Conservation (phyloP, 2,888 invertebrate species). For the Plemyria rubiginata region DNA sequence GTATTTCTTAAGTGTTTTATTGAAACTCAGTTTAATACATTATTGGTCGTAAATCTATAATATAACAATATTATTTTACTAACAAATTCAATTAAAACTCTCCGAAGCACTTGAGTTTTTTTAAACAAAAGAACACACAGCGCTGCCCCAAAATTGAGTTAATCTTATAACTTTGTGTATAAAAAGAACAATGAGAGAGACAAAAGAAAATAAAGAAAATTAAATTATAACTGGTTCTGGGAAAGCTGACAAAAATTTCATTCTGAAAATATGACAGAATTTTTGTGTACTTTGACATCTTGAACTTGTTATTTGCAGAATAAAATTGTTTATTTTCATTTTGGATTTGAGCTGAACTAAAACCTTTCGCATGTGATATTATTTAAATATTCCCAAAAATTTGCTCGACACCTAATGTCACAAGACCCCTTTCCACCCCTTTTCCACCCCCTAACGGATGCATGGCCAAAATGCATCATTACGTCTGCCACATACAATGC, state of each 20-base stretch:
- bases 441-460: slow-evolving; percentile 48
- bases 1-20: neutral
- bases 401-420: slow-evolving; percentile 40
- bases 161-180: slow-evolving; percentile 63
- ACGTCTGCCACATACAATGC: slow-evolving; percentile 57
- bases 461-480: slow-evolving; percentile 69
- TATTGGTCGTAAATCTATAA: slow-evolving; percentile 9
- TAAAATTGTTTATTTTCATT: neutral
- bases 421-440: slow-evolving; percentile 44
- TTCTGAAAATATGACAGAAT: slow-evolving; percentile 36
- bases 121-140: slow-evolving; percentile 57
- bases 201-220: slow-evolving; percentile 58
- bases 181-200: slow-evolving; percentile 57
- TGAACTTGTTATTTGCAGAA: slow-evolving; percentile 23
- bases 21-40: neutral
- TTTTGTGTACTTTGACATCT: slow-evolving; percentile 32
- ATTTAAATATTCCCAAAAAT: slow-evolving; percentile 19
- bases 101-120: slow-evolving; percentile 45
- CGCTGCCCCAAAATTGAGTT: slow-evolving; percentile 65
- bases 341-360: neutral
- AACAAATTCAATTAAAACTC: slow-evolving; percentile 63
- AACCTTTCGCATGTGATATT: neutral
- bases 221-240: slow-evolving; percentile 53
- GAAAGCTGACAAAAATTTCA: slow-evolving; percentile 37
- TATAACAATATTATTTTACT: slow-evolving; percentile 43